Evolutionary conservation across 2,797 vertebrate genomes (phyloP), one percentile per base, ranked within the genome.

Genomic region (Novumbra hubbsi): DNA sequence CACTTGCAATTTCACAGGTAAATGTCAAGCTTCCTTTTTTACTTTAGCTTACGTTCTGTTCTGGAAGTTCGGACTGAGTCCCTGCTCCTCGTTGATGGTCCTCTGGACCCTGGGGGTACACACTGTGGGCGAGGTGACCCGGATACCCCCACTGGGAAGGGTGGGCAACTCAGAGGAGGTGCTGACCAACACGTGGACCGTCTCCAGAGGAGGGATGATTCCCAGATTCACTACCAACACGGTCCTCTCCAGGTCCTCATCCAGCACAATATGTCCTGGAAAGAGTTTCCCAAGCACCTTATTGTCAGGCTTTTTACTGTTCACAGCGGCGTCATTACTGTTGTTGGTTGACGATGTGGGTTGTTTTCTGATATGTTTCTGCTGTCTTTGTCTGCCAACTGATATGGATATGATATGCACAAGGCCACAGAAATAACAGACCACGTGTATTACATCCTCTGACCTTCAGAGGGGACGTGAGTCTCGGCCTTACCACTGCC

Each of bases 151-250:
- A 0, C 88, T 96, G 81, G 96, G 93, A 65, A 98, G 92, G 0
- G 97, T 98, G 19, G 83, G 91, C 9, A 99, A 95, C 89, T 99
- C 98, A 0, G 96, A 97, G 12, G 97, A 98, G 0, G 96, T 99
- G 84, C 96, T 99, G 88, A 99, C 94, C 84, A 96, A 94, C 80
- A 99, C 74, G 0, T 94, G 94, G 75, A 99, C 79, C 0, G 93
- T 97, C 89, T 98, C 96, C 92, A 98, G 91, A 0, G 97, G 91
- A 38, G 95, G 93, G 73, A 99, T 96, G 62, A 90, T 71, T 15
- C 97, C 98, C 41, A 99, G 89, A 87, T 96, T 97, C 72, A 96
- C 96, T 78, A 98, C 95, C n/a, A 99, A 92, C 78, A 95, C 94
- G 0, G 92, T 93, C 80, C 92, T 93, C 88, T 98, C 98, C 89